Evolutionary conservation across 92 coral and sea anemone species (phyloP).

Genomic region (Phenganax subtilis): DNA sequence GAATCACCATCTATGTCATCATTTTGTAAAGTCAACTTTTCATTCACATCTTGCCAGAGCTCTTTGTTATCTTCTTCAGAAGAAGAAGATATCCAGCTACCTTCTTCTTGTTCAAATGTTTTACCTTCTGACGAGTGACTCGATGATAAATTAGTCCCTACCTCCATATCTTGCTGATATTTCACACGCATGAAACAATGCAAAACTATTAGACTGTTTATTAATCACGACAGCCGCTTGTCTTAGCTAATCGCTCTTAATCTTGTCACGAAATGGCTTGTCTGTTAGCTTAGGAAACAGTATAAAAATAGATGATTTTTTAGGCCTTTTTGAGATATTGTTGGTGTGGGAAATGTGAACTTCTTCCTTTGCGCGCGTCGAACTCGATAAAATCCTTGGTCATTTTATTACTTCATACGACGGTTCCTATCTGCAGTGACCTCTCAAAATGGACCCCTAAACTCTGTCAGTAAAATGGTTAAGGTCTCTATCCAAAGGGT

Average conservation of each 20-base stretch:
- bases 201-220: constrained; percentile 6
- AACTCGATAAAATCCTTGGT: constrained; percentile 14
- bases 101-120: constrained; percentile 5
- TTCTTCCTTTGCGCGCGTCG: constrained; percentile 2
- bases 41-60: not conserved
- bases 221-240: constrained; percentile 25
- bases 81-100: not conserved
- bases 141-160: not conserved
- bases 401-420: constrained; percentile 21
- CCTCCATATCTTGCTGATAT: constrained; percentile 27
- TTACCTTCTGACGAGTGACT: constrained; percentile 5
- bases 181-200: constrained; percentile 14
- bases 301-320: constrained; percentile 8
- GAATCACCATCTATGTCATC: constrained; percentile 31
- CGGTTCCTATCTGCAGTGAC: constrained; percentile 27
- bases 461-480: not conserved
- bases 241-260: constrained; percentile 30
- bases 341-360: constrained; percentile 20
- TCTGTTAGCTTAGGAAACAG: constrained; percentile 10
- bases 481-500: not conserved
- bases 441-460: not conserved
- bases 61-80: not conserved
- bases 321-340: constrained; percentile 20
- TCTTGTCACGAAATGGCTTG: constrained; percentile 14
- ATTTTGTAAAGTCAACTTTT: constrained; percentile 11